A percentile compares a stretch with the other conserved stretches of the same genome.
Conservation (phyloP, 2,113 vertebrate genomes). For the Callocephalon fimbriatum region DNA sequence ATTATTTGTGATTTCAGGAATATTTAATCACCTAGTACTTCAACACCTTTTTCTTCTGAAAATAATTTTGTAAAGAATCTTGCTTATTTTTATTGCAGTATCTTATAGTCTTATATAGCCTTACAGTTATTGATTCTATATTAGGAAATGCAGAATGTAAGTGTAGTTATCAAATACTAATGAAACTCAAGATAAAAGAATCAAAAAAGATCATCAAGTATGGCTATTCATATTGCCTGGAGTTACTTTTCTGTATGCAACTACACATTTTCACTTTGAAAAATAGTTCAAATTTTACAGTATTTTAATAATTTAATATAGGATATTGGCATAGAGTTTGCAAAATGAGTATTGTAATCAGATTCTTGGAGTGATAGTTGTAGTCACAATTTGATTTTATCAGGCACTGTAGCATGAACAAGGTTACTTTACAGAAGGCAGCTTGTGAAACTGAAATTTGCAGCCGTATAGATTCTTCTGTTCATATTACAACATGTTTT, state of each 20-base stretch:
- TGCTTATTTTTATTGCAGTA: not conserved
- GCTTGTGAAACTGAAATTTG: not conserved
- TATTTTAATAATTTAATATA: not conserved
- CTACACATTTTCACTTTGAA: not conserved
- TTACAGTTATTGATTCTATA: not conserved
- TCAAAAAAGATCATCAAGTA: not conserved
- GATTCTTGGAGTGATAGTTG: not conserved
- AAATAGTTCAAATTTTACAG: not conserved
- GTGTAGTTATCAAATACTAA: not conserved
- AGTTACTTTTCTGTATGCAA: not conserved
- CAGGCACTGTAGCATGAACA: not conserved
- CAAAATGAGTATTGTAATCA: not conserved
- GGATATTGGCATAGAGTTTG: not conserved
- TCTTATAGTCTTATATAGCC: not conserved
- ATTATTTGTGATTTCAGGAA: not conserved
- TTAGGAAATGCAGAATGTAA: not conserved
- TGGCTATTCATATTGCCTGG: not conserved
- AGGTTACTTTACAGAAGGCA: not conserved
- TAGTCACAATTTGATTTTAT: not conserved
- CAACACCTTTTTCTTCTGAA: not conserved
- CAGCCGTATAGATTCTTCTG: not conserved
- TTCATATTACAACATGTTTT: fast-evolving
- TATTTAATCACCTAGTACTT: not conserved
- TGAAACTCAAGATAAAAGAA: not conserved
- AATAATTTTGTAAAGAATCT: not conserved